phyloP scores from a whole-genome alignment of 2,888 invertebrate genomes.

The Hipparchia semele region DNA sequence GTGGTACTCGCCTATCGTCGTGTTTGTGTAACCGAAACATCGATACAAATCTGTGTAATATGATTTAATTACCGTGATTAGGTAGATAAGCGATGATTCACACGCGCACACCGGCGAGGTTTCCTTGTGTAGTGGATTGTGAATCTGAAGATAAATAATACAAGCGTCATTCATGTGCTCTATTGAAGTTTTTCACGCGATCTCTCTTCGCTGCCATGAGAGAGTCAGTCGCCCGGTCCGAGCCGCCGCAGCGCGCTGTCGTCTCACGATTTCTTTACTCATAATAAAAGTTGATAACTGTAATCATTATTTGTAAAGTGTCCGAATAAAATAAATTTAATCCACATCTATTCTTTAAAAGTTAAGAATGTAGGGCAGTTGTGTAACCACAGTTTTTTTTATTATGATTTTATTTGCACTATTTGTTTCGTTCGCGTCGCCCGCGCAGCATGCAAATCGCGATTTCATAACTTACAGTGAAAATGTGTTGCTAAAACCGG shows the following conservation, averaged over 20 bases:
- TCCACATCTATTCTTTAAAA: neutral
- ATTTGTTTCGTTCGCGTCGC: slow-evolving; percentile 12
- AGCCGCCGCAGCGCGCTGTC: slow-evolving; percentile 54
- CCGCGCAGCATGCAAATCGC: slow-evolving; percentile 22
- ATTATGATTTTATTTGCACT: slow-evolving; percentile 11
- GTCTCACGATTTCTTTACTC: slow-evolving; percentile 46
- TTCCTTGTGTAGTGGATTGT: slow-evolving; percentile 29
- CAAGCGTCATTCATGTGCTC: slow-evolving; percentile 64
- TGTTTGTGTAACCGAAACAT: slow-evolving; percentile 1
- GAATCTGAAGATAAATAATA: slow-evolving; percentile 15
- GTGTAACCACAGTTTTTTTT: neutral
- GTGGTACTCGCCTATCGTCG: neutral
- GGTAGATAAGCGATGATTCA: slow-evolving; percentile 29
- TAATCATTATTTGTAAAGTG: neutral
- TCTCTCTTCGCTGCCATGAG: slow-evolving; percentile 66
- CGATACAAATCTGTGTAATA: slow-evolving; percentile 15
- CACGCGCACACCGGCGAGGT: slow-evolving; percentile 29
- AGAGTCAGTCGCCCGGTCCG: slow-evolving; percentile 74
- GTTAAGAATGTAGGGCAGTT: neutral
- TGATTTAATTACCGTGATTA: slow-evolving; percentile 21
- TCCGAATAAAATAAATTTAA: neutral
- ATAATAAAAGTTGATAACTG: neutral
- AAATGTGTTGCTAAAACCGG: slow-evolving; percentile 18
- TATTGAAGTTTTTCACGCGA: slow-evolving; percentile 78
- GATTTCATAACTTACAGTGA: slow-evolving; percentile 18